Conservation (phyloP, 2,888 invertebrate species). For the Cephonodes hylas region DNA sequence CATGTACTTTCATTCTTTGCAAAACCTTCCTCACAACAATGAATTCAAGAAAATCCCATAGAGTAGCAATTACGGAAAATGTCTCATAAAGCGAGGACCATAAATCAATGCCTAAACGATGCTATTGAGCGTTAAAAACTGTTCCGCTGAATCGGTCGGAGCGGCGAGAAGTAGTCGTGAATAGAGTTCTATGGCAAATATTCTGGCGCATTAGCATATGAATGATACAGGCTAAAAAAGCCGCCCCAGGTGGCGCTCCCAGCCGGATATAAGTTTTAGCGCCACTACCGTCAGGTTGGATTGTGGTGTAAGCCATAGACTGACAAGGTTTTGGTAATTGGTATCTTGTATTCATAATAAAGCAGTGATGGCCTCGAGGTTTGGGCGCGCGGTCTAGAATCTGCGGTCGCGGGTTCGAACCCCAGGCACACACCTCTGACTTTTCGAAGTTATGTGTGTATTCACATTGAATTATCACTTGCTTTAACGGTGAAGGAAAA, state of each 20-base stretch:
- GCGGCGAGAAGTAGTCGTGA: slow-evolving; percentile 7
- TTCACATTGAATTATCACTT: no score
- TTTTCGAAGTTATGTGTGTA: no score
- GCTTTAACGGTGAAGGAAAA: no score
- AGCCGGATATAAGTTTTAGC: slow-evolving; percentile 62
- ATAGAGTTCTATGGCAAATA: slow-evolving; percentile 39
- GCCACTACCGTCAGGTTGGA: slow-evolving; percentile 24
- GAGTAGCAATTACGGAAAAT: not conserved
- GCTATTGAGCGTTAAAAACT: slow-evolving; percentile 18
- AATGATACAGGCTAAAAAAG: slow-evolving; percentile 68
- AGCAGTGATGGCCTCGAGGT: no score
- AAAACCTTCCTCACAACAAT: not conserved
- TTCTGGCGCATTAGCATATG: slow-evolving; percentile 71
- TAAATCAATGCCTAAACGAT: slow-evolving; percentile 17
- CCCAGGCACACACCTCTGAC: no score
- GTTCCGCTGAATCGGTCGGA: slow-evolving; percentile 15
- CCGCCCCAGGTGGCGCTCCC: slow-evolving; percentile 60
- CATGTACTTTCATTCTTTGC: not conserved
- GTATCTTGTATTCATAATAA: no score
- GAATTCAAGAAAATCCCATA: not conserved
- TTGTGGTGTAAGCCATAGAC: slow-evolving; percentile 23
- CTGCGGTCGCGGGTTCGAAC: no score
- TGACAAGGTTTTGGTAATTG: not conserved
- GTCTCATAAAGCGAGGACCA: not conserved
- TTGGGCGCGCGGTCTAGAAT: no score